A percentile compares a stretch with the other conserved stretches of the same genome.
These are phyloP conservation scores for Xestia rhomboidea DNA, from an alignment of 2,888 invertebrate species.

Conservation along the genomic window DNA sequence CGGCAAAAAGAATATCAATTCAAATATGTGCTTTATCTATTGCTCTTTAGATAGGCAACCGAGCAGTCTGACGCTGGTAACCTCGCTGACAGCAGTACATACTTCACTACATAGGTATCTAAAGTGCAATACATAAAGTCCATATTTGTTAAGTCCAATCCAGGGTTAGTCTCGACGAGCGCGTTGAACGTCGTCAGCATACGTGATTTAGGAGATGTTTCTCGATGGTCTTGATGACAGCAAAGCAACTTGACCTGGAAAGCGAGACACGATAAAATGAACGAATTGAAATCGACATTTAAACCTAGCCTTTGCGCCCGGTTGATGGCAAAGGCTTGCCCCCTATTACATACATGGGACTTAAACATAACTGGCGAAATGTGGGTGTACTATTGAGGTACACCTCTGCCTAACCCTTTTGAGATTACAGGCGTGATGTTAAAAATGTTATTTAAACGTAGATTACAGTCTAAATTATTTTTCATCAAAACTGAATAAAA, in stretches of 20 bases:
- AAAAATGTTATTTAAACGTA: not conserved
- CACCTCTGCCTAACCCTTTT: not conserved
- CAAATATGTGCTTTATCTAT: too few relatives aligned
- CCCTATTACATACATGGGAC: not conserved
- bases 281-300: not conserved
- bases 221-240: not conserved
- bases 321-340: not conserved
- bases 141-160: too few relatives aligned
- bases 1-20: too few relatives aligned
- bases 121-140: too few relatives aligned
- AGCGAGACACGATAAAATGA: not conserved
- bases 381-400: not conserved
- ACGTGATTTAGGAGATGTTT: not conserved
- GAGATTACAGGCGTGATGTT: not conserved
- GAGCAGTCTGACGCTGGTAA: too few relatives aligned
- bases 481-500: constrained; percentile 3
- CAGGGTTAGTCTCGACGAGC: not conserved
- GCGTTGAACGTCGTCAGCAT: not conserved
- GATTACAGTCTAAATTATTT: not conserved
- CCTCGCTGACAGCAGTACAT: too few relatives aligned
- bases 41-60: too few relatives aligned
- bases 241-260: not conserved
- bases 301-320: too few relatives aligned
- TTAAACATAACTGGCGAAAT: not conserved
- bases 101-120: too few relatives aligned